Percentiles rank a stretch among this genome's conserved stretches.
phyloP scores from a whole-genome alignment of 2,113 vertebrate genomes.

The Bos taurus region DNA sequence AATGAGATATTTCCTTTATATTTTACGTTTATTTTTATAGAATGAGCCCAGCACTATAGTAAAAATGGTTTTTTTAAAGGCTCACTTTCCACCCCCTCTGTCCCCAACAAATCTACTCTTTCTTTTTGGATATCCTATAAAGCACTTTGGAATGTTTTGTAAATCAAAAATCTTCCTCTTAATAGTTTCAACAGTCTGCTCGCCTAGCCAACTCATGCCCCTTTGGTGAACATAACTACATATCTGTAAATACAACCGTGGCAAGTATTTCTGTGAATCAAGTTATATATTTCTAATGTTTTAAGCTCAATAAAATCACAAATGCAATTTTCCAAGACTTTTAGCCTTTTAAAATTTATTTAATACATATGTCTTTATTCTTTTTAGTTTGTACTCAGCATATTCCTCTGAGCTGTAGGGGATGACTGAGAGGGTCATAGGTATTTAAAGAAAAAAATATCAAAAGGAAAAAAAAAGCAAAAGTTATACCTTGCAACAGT shows the following conservation, averaged over 20 bases:
- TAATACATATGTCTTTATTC: constrained; percentile 15
- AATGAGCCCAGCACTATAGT: neutral
- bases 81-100: fast-evolving
- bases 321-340: constrained; percentile 24
- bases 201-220: neutral
- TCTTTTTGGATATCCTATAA: neutral
- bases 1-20: neutral
- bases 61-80: neutral
- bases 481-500: neutral
- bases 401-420: neutral
- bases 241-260: neutral
- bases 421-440: neutral
- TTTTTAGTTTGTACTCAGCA: neutral
- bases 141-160: neutral
- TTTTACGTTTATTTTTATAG: neutral
- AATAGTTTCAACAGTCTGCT: neutral
- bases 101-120: neutral
- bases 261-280: neutral
- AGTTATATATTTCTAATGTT: constrained; percentile 15
- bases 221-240: constrained; percentile 25
- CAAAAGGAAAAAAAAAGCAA: neutral
- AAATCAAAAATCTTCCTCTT: neutral
- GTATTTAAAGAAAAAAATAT: neutral
- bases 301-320: constrained; percentile 21
- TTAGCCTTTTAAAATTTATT: constrained; percentile 54